Conservation (phyloP, 1,140 invertebrate species). For the Scaptomyza graminum region DNA sequence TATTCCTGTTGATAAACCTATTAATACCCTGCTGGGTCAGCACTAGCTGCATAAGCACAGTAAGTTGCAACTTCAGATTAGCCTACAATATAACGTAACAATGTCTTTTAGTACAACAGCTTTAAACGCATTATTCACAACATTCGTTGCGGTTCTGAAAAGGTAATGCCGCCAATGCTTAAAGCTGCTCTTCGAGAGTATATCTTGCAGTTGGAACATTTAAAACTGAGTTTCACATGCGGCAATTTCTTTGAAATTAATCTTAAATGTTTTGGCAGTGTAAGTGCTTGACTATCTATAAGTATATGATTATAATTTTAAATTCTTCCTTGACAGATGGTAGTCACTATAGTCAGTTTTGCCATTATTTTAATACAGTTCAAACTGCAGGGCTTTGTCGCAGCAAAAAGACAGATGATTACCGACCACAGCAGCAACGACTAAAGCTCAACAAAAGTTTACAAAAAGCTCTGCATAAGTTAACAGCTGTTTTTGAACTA, state of each 20-base stretch:
- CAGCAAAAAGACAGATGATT: conserved; percentile 2
- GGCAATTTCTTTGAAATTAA: conserved; percentile 69
- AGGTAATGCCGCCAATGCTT: conserved; percentile 5
- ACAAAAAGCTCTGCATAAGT: background rate
- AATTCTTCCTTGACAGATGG: conserved; percentile 38
- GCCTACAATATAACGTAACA: background rate
- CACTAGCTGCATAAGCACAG: conserved; percentile 49
- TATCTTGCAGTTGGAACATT: conserved; percentile 64
- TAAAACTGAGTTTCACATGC: conserved; percentile 60
- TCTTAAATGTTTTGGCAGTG: conserved; percentile 60
- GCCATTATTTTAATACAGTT: conserved; percentile 64
- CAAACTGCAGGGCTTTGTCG: conserved; percentile 41
- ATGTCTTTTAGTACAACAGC: conserved; percentile 48
- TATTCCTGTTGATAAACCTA: conserved; percentile 36
- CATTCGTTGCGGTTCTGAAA: conserved; percentile 15
- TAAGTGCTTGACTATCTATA: conserved; percentile 7
- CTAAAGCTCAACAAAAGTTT: conserved; percentile 7
- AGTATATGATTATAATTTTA: background rate
- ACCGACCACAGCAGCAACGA: background rate
- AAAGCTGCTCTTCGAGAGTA: conserved; percentile 62
- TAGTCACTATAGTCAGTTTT: conserved; percentile 56
- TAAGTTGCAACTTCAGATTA: conserved; percentile 15
- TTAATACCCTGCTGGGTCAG: conserved; percentile 47
- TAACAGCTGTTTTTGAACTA: background rate
- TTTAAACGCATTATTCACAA: conserved; percentile 43